These are phyloP conservation scores for Onthophagus sagittarius DNA, from an alignment of 2,888 invertebrate genomes.

Conservation along the genomic window DNA sequence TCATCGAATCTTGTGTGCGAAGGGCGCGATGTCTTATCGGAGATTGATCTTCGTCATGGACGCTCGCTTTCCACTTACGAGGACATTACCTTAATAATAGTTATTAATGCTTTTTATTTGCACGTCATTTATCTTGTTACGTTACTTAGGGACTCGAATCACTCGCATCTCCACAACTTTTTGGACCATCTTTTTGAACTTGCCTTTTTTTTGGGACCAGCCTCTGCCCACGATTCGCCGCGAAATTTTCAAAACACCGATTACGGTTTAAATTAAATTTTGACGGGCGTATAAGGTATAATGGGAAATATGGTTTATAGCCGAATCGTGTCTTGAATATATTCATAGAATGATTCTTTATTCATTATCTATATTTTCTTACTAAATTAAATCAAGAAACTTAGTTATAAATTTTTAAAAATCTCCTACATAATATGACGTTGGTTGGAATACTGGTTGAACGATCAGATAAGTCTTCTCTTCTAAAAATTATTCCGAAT, in stretches of 20 bases:
- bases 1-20: not conserved
- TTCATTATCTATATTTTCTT: too few relatives aligned
- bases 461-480: too few relatives aligned
- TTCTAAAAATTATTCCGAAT: too few relatives aligned
- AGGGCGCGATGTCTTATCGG: slow-evolving; percentile 1
- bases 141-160: not conserved
- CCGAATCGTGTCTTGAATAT: not conserved
- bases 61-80: slow-evolving; percentile 16
- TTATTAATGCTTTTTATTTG: slow-evolving; percentile 23
- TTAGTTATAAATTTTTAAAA: too few relatives aligned
- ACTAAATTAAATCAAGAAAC: not conserved
- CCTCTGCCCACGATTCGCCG: not conserved
- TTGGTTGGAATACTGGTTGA: too few relatives aligned
- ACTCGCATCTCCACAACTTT: not conserved
- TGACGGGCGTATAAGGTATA: not conserved
- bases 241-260: not conserved
- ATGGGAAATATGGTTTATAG: not conserved
- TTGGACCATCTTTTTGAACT: not conserved
- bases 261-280: not conserved
- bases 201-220: not conserved
- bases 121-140: slow-evolving; percentile 21
- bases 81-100: slow-evolving; percentile 21
- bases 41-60: slow-evolving; percentile 17
- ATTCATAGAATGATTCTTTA: too few relatives aligned
- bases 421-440: too few relatives aligned